Evolutionary conservation across 2,797 vertebrate species (phyloP), one percentile per base, ranked within the genome.

Genomic region (Gymnoscopelus microlampas): DNA sequence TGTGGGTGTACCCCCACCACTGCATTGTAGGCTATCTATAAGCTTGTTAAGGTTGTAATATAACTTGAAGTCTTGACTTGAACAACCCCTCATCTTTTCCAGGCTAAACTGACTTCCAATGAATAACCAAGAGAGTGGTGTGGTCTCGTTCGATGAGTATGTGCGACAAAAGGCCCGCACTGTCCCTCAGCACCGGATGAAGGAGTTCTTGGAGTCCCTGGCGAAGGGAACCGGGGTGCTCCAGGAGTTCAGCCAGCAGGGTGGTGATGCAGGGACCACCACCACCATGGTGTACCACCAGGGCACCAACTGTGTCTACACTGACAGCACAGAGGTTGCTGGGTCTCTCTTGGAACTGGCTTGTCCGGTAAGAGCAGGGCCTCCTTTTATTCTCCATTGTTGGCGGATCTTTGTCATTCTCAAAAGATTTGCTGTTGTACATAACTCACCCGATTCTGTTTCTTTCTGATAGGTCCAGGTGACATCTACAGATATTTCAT

Each of bases 151-250:
- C 87, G 98, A 99, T 91, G 98, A 99, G 80, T 99, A 99, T 85
- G 96, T 99, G 93, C 95, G 98, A 71, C 96, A 98, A 82, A 99
- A 98, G 92, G 98, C 98, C 0, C 96, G 98, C 85, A 95, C 95
- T 1, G 95, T 99, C 73, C 98, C 98, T 5, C 98, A 99, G 86
- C 98, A 99, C 93, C 96, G 97, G 89, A 99, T 99, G 98, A 99
- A 99, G 93, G 98, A 99, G 91, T 99, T 99, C 87, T 92, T 99
- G 88, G 98, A 99, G 88, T 99, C 98, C 14, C 91, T 99, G 68
- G 93, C 97, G 85, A 95, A 99, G 86, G 97, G 97, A 63, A 95
- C 97, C 0, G 98, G 99, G 92, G 96, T 96, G 74, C 93, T 99
- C 75, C 98, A 98, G 90, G 97, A 99, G 87, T 98, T 99, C 84